Percentiles rank a stretch among this genome's conserved stretches.
phyloP scores from a whole-genome alignment of 2,888 invertebrate genomes.

The Scrobipalpa costella region DNA sequence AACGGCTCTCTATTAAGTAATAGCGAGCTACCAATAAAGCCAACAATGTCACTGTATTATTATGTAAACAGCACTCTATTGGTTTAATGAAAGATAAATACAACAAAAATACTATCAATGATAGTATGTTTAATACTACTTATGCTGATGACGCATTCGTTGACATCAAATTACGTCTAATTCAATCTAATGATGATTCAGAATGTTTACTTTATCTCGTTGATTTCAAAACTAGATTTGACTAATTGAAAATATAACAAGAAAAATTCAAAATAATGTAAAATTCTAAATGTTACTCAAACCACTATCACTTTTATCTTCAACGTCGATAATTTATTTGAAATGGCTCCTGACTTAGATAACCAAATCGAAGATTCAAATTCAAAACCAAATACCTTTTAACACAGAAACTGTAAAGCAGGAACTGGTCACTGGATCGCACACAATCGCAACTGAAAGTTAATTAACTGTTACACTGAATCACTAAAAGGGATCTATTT shows the following conservation, averaged over 20 bases:
- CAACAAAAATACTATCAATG: slow-evolving; percentile 51
- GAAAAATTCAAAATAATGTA: neutral
- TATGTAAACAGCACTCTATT: slow-evolving; percentile 37
- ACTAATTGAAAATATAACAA: neutral
- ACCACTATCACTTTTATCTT: slow-evolving; percentile 71
- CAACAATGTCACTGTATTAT: slow-evolving; percentile 35
- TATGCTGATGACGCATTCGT: slow-evolving; percentile 41
- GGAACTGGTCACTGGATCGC: neutral
- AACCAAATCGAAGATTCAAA: slow-evolving; percentile 31
- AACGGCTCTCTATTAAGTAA: slow-evolving; percentile 11
- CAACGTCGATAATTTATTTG: slow-evolving; percentile 46
- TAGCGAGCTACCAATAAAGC: slow-evolving; percentile 29
- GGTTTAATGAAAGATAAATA: slow-evolving; percentile 42
- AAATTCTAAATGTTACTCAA: slow-evolving; percentile 37
- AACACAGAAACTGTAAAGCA: slow-evolving; percentile 26
- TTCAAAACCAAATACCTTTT: slow-evolving; percentile 15
- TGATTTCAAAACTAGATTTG: slow-evolving; percentile 3
- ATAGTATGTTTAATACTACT: slow-evolving; percentile 34
- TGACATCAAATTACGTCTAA: slow-evolving; percentile 43
- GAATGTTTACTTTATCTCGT: slow-evolving; percentile 22
- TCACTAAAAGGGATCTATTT: slow-evolving; percentile 54
- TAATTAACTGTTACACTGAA: slow-evolving; percentile 39
- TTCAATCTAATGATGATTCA: slow-evolving; percentile 33
- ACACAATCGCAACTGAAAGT: neutral
- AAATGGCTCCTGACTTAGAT: slow-evolving; percentile 44